A percentile compares a stretch with the other conserved stretches of the same genome.
phyloP scores from a whole-genome alignment of 2,888 invertebrate genomes.

The Spatulosminthurus flaviceps region DNA sequence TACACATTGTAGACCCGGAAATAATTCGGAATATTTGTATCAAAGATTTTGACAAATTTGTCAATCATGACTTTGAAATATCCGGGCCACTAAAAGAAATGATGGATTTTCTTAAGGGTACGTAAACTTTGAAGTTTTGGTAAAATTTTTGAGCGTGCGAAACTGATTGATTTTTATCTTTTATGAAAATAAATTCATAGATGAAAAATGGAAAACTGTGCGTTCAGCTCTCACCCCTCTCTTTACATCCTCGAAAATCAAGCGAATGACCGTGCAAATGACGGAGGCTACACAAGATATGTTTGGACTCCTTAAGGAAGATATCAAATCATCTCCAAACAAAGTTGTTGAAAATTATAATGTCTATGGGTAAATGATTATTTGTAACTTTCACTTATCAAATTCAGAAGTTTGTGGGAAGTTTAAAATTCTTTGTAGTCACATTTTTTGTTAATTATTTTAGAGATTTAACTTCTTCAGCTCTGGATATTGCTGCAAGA shows the following conservation, averaged over 20 bases:
- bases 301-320: constrained; percentile 33
- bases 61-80: background rate
- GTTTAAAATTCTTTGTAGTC: no score
- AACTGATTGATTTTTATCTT: background rate
- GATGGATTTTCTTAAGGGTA: constrained; percentile 8
- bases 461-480: no score
- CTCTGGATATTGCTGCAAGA: background rate
- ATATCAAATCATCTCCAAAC: background rate
- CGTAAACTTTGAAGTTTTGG: no score
- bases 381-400: no score
- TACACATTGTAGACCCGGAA: constrained; percentile 19
- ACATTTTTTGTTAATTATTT: no score
- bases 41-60: constrained; percentile 21
- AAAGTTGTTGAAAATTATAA: background rate
- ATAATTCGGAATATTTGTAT: background rate
- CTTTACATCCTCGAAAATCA: constrained; percentile 50
- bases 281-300: constrained; percentile 34
- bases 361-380: background rate
- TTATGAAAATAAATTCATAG: constrained; percentile 31
- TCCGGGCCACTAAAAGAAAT: no score
- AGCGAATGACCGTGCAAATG: constrained; percentile 46
- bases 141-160: background rate
- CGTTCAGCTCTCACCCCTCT: constrained; percentile 49
- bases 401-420: no score
- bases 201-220: constrained; percentile 52